phyloP scores from a whole-genome alignment of 2,113 vertebrate genomes.

The Seriola dumerili region DNA sequence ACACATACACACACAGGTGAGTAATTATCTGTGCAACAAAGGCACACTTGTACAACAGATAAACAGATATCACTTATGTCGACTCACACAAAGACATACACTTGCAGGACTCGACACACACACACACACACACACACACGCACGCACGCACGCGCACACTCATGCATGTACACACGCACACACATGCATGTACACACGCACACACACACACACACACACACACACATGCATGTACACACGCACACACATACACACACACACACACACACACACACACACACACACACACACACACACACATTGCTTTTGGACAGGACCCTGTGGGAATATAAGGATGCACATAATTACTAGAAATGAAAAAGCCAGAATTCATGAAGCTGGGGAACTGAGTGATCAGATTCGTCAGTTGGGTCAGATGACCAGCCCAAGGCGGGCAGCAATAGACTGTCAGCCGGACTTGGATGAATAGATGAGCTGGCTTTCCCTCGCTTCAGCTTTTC shows the following conservation, averaged over 20 bases:
- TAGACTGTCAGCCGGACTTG: background rate
- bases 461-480: conserved; percentile 33
- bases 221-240: no score
- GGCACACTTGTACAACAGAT: background rate
- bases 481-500: background rate
- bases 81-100: background rate
- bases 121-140: background rate
- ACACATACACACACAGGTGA: background rate
- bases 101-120: background rate
- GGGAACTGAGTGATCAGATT: conserved; percentile 13
- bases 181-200: background rate
- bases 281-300: background rate
- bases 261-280: background rate
- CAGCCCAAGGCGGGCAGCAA: conserved; percentile 2
- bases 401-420: conserved; percentile 20
- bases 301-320: background rate
- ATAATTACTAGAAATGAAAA: conserved; percentile 38
- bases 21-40: conserved; percentile 11
- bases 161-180: background rate
- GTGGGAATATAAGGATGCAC: conserved; percentile 9
- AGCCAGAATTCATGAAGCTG: conserved; percentile 21
- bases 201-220: background rate
- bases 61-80: background rate
- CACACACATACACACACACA: background rate
- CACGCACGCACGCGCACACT: background rate